Evolutionary conservation across 2,797 vertebrate species (phyloP).

Genomic region (Enteromius trimaculatus): DNA sequence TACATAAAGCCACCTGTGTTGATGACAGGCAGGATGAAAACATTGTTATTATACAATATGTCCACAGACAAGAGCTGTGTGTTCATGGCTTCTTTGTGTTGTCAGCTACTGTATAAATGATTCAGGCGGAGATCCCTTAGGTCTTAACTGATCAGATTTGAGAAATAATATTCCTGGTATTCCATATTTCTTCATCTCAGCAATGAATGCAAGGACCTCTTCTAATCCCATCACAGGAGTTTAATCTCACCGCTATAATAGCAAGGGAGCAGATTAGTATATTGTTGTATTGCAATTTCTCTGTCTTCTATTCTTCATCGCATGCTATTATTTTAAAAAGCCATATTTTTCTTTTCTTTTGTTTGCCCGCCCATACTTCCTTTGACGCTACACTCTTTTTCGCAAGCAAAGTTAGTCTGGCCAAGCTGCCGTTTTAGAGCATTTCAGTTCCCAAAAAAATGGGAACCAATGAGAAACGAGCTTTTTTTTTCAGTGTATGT

Average conservation of each 20-base stretch:
- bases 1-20: slow-evolving; percentile 27
- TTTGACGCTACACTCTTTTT: too few species aligned
- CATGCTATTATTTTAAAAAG: neutral
- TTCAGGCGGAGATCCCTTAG: neutral
- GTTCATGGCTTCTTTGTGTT: slow-evolving; percentile 4
- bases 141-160: neutral
- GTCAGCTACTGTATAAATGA: slow-evolving; percentile 7
- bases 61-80: neutral
- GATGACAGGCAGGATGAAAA: slow-evolving; percentile 17
- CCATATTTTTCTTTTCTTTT: neutral
- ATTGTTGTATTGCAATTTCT: neutral
- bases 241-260: neutral
- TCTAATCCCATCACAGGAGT: slow-evolving; percentile 2
- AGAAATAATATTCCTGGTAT: slow-evolving; percentile 6
- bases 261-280: slow-evolving; percentile 5
- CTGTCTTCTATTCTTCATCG: neutral
- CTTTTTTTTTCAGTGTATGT: too few species aligned
- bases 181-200: slow-evolving; percentile 11
- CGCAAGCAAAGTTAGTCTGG: too few species aligned
- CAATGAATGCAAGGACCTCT: neutral
- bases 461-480: too few species aligned
- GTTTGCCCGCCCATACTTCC: too few species aligned
- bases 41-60: slow-evolving; percentile 3
- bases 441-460: too few species aligned
- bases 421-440: too few species aligned